Evolutionary conservation across 2,888 invertebrate species (phyloP), one percentile per base, ranked within the genome.

Genomic region (Sinodicranocentrus sp.): DNA sequence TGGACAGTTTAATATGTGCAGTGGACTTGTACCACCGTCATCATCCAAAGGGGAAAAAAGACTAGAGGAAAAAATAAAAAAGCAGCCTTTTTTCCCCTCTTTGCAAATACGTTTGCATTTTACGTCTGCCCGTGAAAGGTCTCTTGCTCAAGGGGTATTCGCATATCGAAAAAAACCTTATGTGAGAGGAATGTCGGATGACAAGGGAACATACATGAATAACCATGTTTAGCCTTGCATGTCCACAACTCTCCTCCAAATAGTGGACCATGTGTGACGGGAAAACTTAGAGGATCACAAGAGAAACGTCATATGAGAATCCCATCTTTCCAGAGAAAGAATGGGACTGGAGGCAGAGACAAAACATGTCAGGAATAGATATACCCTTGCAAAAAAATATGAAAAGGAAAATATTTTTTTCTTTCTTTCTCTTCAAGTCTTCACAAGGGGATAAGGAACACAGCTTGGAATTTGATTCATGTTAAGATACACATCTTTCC

Each of bases 1-100:
- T 67, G 67, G 44, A 39, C 48, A 68, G 68, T 68, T 68, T 68
- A 68, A 48, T 68, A 68, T 68, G 21, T 44, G 23, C 26, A 33
- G 33, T 33, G 33, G 5, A 33, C 5, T 33, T 33, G 33, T n/a
- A 33, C 33, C 33, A 33, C 33, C 33, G 10, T 33, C 33, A 33
- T 10, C 33, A 33, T 10, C 39, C 39, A 13, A 13, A 39, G 8
- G 6, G 13, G 39, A 39, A 13, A 52, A 13, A 6, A 54, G 54
- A n/a, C n/a, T n/a, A 2, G 59, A 61, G 26, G 28, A 28, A 61
- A 61, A n/a, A n/a, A n/a, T n/a, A n/a, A n/a, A 61, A 26, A 61
- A 26, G 26, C 15, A 61, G 2, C 25, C 28, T 26, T 21, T 15
- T 59, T n/a, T 28, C 33, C 19, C 39, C 39, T 28, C 19, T 19